These are phyloP conservation scores for Rhingia campestris DNA, from an alignment of 2,888 invertebrate species.

Conservation along the genomic window DNA sequence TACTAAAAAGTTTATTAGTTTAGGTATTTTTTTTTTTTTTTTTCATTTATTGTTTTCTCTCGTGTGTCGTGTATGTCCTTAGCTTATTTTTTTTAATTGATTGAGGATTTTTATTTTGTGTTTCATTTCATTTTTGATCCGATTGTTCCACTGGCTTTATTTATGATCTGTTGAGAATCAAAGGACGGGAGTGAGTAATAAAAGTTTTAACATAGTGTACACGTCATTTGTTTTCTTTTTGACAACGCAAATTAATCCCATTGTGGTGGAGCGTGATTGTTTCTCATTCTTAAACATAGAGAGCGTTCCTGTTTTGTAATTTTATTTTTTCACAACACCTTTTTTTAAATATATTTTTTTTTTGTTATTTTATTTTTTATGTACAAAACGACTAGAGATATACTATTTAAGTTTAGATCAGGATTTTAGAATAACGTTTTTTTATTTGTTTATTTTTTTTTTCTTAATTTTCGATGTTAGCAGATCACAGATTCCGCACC, in stretches of 20 bases:
- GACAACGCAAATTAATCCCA: conserved; percentile 46
- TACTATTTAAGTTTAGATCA: conserved; percentile 73
- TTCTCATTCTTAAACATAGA: conserved; percentile 34
- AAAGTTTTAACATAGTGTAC: conserved; percentile 71
- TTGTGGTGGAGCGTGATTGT: conserved; percentile 15
- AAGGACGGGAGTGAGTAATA: conserved; percentile 72
- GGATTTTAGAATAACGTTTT: conserved; percentile 68
- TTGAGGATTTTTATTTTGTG: conserved; percentile 13
- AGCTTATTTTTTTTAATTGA: conserved; percentile 19
- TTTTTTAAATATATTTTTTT: conserved; percentile 8
- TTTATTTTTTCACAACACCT: conserved; percentile 67
- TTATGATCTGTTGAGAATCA: conserved; percentile 64
- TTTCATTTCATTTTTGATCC: conserved; percentile 32
- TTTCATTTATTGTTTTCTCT: conserved; percentile 3
- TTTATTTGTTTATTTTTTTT: conserved; percentile 34
- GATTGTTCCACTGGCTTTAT: conserved; percentile 67
- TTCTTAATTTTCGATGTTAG: conserved; percentile 73
- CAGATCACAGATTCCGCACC: conserved; percentile 74
- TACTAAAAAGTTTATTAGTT: conserved; percentile 46
- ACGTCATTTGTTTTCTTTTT: conserved; percentile 32
- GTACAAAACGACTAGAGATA: conserved; percentile 75
- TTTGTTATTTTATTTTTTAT: conserved; percentile 54
- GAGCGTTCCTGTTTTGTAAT: conserved; percentile 51
- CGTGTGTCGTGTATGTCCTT: conserved; percentile 53
- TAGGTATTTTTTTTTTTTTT: conserved; percentile 22